These are phyloP conservation scores for Chrysotoxum bicinctum DNA, from an alignment of 2,888 invertebrate species.

Conservation along the genomic window DNA sequence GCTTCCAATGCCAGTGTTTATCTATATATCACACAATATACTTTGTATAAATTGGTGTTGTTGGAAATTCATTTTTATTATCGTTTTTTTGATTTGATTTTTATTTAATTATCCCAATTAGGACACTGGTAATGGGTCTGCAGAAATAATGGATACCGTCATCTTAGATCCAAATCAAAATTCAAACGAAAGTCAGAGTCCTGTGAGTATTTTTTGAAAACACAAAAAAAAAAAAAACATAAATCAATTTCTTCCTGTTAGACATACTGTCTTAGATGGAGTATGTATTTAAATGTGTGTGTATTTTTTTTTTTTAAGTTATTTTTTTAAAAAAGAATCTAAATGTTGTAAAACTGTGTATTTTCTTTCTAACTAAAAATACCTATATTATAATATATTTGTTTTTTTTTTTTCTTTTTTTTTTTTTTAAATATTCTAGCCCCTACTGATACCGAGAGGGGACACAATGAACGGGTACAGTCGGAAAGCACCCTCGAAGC, in stretches of 20 bases:
- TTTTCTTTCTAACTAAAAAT: conserved; percentile 3
- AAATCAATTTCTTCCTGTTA: conserved; percentile 50
- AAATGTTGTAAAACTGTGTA: conserved; percentile 53
- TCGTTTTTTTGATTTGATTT: conserved; percentile 37
- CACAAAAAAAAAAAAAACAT: conserved; percentile 7
- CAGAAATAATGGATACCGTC: conserved; percentile 46
- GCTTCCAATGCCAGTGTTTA: conserved; percentile 23
- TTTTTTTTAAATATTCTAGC: conserved; percentile 70
- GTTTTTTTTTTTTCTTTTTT: neutral
- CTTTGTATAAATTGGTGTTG: conserved; percentile 22
- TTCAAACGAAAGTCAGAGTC: conserved; percentile 53
- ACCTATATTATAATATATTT: neutral
- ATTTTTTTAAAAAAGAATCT: conserved; percentile 29
- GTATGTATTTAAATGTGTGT: conserved; percentile 39
- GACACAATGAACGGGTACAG: conserved; percentile 80
- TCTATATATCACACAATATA: neutral
- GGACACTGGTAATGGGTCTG: conserved; percentile 59
- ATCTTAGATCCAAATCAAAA: conserved; percentile 43
- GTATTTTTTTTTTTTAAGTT: conserved; percentile 7
- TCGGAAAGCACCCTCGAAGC: conserved; percentile 79
- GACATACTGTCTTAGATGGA: conserved; percentile 61
- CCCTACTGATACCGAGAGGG: conserved; percentile 76
- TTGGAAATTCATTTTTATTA: conserved; percentile 17
- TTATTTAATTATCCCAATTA: conserved; percentile 43
- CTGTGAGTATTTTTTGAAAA: conserved; percentile 55